Percentiles rank a stretch among this genome's conserved stretches.
These are phyloP conservation scores for Amphiura filiformis DNA, from an alignment of 35 echinoderm and acorn worm species.

Conservation along the genomic window DNA sequence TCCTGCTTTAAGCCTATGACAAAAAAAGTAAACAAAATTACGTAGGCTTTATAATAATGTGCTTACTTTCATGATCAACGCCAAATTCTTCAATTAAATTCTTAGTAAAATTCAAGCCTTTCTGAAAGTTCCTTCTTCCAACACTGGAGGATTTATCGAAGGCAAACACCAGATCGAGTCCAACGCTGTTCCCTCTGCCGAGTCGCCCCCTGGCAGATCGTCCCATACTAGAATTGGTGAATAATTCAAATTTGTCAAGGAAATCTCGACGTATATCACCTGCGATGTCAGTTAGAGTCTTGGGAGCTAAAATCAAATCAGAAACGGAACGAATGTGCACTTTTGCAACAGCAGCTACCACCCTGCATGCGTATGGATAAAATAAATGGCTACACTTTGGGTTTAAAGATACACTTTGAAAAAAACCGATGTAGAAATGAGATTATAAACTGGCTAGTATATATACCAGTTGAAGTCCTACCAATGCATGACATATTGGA, in stretches of 20 bases:
- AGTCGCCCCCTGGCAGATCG: constrained; percentile 16
- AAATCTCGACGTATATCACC: constrained; percentile 28
- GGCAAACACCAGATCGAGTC: constrained; percentile 50
- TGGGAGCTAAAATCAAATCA: not conserved
- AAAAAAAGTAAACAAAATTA: too few relatives aligned
- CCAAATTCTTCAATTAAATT: constrained; percentile 37
- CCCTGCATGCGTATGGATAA: too few relatives aligned
- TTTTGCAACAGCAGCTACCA: too few relatives aligned
- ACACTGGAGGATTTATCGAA: constrained; percentile 48
- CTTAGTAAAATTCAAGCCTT: constrained; percentile 38
- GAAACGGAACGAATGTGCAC: too few relatives aligned
- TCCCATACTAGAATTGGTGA: not conserved
- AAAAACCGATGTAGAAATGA: too few relatives aligned
- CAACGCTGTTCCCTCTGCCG: constrained; percentile 2
- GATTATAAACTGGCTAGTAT: too few relatives aligned
- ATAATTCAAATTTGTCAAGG: constrained; percentile 33
- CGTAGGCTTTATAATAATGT: too few relatives aligned
- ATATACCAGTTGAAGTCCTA: too few relatives aligned
- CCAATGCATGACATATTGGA: too few relatives aligned
- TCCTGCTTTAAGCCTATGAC: too few relatives aligned
- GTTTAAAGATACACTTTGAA: too few relatives aligned
- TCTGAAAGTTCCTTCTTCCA: constrained; percentile 18
- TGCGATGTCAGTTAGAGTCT: constrained; percentile 12
- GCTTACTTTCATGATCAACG: constrained; percentile 5
- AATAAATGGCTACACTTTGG: too few relatives aligned